Conservation (phyloP, 2,797 vertebrate species). For the Labeo calbasu region DNA sequence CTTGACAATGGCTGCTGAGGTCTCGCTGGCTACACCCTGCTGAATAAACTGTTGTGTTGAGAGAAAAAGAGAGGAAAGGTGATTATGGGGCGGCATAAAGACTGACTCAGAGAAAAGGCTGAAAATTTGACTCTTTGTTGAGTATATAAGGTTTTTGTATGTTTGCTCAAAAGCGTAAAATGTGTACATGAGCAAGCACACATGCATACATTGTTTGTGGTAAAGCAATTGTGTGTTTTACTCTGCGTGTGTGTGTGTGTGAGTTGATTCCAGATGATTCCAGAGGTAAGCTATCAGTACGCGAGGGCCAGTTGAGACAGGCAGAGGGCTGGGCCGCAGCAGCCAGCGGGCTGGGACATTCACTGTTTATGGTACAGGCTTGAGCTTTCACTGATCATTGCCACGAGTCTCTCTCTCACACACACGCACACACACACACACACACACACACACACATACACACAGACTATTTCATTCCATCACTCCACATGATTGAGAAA, state of each 20-base stretch:
- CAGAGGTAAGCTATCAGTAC: conserved; percentile 84
- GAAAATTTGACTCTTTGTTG: conserved; percentile 72
- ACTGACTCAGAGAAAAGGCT: conserved; percentile 68
- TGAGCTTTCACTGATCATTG: conserved; percentile 85
- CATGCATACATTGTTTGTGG: conserved; percentile 19
- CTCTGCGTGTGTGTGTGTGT: conserved; percentile 25
- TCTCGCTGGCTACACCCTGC: conserved; percentile 62
- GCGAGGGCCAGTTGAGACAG: conserved; percentile 83
- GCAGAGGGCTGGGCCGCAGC: conserved; percentile 81
- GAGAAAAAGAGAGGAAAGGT: conserved; percentile 59
- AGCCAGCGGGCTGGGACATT: conserved; percentile 78
- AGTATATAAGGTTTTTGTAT: conserved; percentile 36
- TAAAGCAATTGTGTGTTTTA: conserved; percentile 11
- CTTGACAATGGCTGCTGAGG: conserved; percentile 70
- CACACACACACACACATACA: conserved; percentile 28
- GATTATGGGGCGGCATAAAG: conserved; percentile 34
- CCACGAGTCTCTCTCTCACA: conserved; percentile 31
- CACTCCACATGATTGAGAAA: conserved; percentile 38
- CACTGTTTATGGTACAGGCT: conserved; percentile 76
- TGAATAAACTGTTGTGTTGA: conserved; percentile 56
- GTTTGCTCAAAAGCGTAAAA: conserved; percentile 13
- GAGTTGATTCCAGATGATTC: conserved; percentile 86
- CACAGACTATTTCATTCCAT: conserved; percentile 45
- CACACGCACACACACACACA: conserved; percentile 26
- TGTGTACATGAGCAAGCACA: conserved; percentile 23